Percentiles rank a stretch among this genome's conserved stretches.
phyloP scores from a whole-genome alignment of 2,888 invertebrate genomes.

The Drosophila vallismaia region DNA sequence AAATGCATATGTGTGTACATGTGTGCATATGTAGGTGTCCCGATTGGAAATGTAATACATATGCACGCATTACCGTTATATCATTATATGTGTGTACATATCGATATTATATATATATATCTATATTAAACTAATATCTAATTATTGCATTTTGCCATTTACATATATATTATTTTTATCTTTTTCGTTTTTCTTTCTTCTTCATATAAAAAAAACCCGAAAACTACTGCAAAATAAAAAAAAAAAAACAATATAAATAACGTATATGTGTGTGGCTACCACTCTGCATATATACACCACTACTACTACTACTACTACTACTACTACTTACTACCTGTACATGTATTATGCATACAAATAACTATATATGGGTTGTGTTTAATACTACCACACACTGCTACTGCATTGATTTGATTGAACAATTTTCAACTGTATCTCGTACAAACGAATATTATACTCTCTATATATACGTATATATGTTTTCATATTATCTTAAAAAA shows the following conservation, averaged over 20 bases:
- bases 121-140: constrained; percentile 80
- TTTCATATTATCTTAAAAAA: constrained; percentile 66
- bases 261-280: constrained; percentile 78
- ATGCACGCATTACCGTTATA: constrained; percentile 66
- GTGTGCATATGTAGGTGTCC: constrained; percentile 62
- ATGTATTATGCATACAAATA: constrained; percentile 79
- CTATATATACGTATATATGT: constrained; percentile 68
- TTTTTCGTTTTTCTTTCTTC: constrained; percentile 84
- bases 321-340: constrained; percentile 75
- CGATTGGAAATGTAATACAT: constrained; percentile 42
- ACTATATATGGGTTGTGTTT: constrained; percentile 80
- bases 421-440: constrained; percentile 80
- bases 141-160: constrained; percentile 84
- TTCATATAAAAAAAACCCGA: constrained; percentile 77
- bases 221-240: constrained; percentile 70
- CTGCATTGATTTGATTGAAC: constrained; percentile 82
- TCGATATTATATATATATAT: constrained; percentile 76
- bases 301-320: constrained; percentile 30
- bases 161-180: constrained; percentile 83
- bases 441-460: constrained; percentile 67
- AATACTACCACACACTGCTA: constrained; percentile 80
- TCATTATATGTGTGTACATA: constrained; percentile 71
- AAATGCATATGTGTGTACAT: constrained; percentile 72
- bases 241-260: constrained; percentile 70
- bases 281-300: constrained; percentile 79